Evolutionary conservation across 2,113 vertebrate species (phyloP).

Genomic region (Xiphorhynchus elegans): DNA sequence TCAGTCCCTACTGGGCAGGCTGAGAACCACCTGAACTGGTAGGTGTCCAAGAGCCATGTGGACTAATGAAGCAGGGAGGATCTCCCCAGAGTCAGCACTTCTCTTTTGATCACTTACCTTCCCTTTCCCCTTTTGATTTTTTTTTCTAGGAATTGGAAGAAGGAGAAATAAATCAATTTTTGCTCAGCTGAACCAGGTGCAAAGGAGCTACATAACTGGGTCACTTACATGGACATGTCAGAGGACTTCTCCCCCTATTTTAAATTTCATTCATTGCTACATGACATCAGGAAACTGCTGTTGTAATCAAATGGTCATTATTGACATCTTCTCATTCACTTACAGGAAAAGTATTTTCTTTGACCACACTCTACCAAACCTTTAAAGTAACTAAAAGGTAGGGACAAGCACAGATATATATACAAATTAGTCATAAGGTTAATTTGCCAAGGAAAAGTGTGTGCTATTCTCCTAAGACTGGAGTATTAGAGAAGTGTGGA

Average conservation of each 20-base stretch:
- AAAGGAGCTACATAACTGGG: neutral
- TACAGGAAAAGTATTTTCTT: neutral
- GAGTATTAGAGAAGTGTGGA: neutral
- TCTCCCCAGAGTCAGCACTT: neutral
- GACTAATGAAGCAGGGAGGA: neutral
- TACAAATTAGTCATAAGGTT: neutral
- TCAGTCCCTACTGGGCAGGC: neutral
- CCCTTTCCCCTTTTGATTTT: neutral
- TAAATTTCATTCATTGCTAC: neutral
- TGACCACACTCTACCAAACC: neutral
- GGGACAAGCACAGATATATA: neutral
- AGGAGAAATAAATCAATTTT: neutral
- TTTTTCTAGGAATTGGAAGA: neutral
- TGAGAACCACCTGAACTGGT: neutral
- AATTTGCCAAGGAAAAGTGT: neutral
- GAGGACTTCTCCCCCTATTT: neutral
- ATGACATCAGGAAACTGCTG: neutral
- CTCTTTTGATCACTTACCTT: neutral
- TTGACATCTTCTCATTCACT: neutral
- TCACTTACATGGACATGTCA: neutral
- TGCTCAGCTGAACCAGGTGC: neutral
- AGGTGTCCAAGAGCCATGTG: neutral
- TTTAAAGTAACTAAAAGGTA: neutral
- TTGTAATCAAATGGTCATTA: neutral
- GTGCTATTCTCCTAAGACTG: neutral